phyloP scores from a whole-genome alignment of 2,888 invertebrate genomes.

The Balanococcus diminutus region DNA sequence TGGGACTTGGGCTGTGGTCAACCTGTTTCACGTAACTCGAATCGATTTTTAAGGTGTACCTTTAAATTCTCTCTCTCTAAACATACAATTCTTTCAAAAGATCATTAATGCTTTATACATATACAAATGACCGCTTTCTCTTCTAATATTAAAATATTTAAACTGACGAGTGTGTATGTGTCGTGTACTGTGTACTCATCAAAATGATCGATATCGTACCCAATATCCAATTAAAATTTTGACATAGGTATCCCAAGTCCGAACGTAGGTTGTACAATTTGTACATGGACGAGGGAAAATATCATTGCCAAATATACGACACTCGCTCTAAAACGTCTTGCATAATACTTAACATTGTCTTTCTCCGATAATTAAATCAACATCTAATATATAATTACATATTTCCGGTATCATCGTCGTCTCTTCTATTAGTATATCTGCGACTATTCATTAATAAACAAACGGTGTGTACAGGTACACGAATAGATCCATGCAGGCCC shows the following conservation, averaged over 20 bases:
- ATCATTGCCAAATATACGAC: constrained; percentile 33
- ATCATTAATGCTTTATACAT: not conserved
- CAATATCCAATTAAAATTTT: constrained; percentile 38
- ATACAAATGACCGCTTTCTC: constrained; percentile 13
- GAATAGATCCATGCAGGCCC: no score
- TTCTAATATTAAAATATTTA: constrained; percentile 26
- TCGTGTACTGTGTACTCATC: no score
- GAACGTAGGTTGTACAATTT: constrained; percentile 13
- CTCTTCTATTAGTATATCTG: not conserved
- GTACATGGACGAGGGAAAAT: not conserved
- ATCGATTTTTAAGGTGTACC: not conserved
- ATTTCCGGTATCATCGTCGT: not conserved
- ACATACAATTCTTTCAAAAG: constrained; percentile 29
- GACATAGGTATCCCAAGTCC: not conserved
- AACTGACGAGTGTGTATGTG: not conserved
- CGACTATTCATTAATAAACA: not conserved
- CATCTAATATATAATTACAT: constrained; percentile 23
- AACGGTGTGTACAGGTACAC: no score
- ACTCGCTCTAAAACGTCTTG: not conserved
- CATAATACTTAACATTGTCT: constrained; percentile 23
- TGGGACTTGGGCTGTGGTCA: not conserved
- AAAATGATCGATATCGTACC: constrained; percentile 32
- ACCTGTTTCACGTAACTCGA: not conserved
- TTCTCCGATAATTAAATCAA: constrained; percentile 28
- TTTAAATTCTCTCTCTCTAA: not conserved